Conservation (phyloP, 1,140 invertebrate genomes). For the Notospermus geniculatus region DNA sequence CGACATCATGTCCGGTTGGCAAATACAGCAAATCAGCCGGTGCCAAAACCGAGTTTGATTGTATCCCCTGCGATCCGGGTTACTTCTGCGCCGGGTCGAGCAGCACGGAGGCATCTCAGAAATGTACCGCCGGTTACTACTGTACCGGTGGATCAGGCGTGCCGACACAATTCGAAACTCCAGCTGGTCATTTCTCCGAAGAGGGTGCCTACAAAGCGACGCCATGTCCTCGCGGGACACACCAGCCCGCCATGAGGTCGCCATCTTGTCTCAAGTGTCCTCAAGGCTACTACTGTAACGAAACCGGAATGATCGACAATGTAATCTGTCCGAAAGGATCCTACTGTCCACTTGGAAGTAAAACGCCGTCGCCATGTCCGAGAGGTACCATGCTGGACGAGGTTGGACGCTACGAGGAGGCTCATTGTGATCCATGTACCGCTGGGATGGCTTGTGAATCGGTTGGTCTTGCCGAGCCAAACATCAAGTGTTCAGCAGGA, state of each 20-base stretch:
- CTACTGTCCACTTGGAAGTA: slow-evolving; percentile 46
- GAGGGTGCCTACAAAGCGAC: slow-evolving; percentile 43
- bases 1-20: slow-evolving; percentile 40
- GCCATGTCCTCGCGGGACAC: slow-evolving; percentile 43
- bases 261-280: slow-evolving; percentile 40
- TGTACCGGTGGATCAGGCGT: slow-evolving; percentile 47
- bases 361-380: slow-evolving; percentile 44
- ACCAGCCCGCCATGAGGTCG: slow-evolving; percentile 35
- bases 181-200: slow-evolving; percentile 40
- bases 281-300: slow-evolving; percentile 51
- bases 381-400: slow-evolving; percentile 38
- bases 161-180: slow-evolving; percentile 41
- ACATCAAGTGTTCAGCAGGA: slow-evolving; percentile 33
- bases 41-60: slow-evolving; percentile 46
- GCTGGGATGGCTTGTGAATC: slow-evolving; percentile 44
- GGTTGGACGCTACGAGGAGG: slow-evolving; percentile 32
- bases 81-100: slow-evolving; percentile 49
- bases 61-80: slow-evolving; percentile 51
- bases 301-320: slow-evolving; percentile 34
- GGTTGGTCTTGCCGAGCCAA: slow-evolving; percentile 30
- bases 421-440: slow-evolving; percentile 42
- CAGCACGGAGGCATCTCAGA: slow-evolving; percentile 38
- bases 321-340: slow-evolving; percentile 44
- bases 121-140: slow-evolving; percentile 48
- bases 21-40: slow-evolving; percentile 47